These are phyloP conservation scores for Acanthisitta chloris DNA, from an alignment of 2,113 vertebrate genomes.

Conservation along the genomic window DNA sequence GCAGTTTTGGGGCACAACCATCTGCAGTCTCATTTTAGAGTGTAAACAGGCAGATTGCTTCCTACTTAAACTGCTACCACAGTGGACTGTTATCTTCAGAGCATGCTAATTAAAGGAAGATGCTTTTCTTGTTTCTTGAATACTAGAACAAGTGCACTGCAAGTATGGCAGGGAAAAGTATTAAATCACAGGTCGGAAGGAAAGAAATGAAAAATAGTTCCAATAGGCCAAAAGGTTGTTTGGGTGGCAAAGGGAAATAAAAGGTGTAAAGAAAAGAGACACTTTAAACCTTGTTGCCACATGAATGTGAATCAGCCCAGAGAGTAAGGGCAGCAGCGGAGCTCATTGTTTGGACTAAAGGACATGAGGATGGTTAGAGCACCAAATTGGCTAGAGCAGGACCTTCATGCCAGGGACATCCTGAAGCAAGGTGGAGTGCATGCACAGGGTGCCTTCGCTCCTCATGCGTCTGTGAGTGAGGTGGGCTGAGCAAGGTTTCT, in stretches of 20 bases:
- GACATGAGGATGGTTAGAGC: not conserved
- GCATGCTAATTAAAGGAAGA: not conserved
- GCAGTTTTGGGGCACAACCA: not conserved
- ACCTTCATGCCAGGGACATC: fast-evolving
- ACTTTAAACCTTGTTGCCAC: not conserved
- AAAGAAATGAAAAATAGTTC: not conserved
- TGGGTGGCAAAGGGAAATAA: not conserved
- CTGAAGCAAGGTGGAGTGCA: fast-evolving
- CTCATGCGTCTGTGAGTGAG: not conserved
- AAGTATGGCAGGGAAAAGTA: not conserved
- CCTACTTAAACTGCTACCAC: not conserved
- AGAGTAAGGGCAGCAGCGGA: not conserved
- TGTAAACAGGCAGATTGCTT: not conserved
- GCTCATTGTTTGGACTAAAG: not conserved
- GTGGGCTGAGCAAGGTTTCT: fast-evolving
- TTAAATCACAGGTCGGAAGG: not conserved
- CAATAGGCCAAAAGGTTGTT: not conserved
- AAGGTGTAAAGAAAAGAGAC: not conserved
- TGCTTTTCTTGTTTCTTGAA: not conserved
- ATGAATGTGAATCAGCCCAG: not conserved
- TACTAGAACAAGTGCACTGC: not conserved
- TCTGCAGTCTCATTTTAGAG: not conserved
- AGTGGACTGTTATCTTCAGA: not conserved
- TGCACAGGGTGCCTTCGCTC: not conserved
- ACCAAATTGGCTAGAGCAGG: fast-evolving